Evolutionary conservation across 1,140 invertebrate species (phyloP).

Genomic region (Centruroides sculpturatus): DNA sequence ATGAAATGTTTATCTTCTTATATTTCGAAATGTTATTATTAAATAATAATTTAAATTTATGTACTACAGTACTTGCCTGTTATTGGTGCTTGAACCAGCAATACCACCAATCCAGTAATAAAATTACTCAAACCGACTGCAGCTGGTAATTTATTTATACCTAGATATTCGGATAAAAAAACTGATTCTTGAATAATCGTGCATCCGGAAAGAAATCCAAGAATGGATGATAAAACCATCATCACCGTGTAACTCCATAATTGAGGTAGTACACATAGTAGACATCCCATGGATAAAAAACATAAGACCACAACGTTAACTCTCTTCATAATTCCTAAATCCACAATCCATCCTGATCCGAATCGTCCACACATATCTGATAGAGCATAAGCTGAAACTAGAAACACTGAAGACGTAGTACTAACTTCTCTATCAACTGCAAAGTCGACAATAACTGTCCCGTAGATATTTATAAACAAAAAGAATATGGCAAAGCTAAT

Average conservation of each 20-base stretch:
- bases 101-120: too few species aligned
- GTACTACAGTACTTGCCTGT: too few species aligned
- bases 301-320: slow-evolving; percentile 5
- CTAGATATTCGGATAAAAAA: slow-evolving; percentile 15
- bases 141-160: slow-evolving; percentile 6
- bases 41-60: too few species aligned
- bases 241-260: background rate
- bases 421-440: slow-evolving; percentile 8
- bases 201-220: slow-evolving; percentile 7
- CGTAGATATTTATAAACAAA: slow-evolving; percentile 13
- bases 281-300: slow-evolving; percentile 7
- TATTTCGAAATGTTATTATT: too few species aligned
- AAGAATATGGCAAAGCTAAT: slow-evolving; percentile 10
- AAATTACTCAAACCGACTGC: background rate
- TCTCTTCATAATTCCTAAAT: slow-evolving; percentile 3
- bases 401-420: background rate
- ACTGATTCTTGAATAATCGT: slow-evolving; percentile 16
- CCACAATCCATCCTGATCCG: slow-evolving; percentile 11
- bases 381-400: slow-evolving; percentile 7
- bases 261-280: slow-evolving; percentile 1
- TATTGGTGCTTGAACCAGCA: too few species aligned
- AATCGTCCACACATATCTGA: slow-evolving; percentile 8
- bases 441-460: slow-evolving; percentile 18
- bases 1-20: too few species aligned
- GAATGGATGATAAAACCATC: background rate